Conservation (phyloP, 2,113 vertebrate genomes). For the Clupea harengus region DNA sequence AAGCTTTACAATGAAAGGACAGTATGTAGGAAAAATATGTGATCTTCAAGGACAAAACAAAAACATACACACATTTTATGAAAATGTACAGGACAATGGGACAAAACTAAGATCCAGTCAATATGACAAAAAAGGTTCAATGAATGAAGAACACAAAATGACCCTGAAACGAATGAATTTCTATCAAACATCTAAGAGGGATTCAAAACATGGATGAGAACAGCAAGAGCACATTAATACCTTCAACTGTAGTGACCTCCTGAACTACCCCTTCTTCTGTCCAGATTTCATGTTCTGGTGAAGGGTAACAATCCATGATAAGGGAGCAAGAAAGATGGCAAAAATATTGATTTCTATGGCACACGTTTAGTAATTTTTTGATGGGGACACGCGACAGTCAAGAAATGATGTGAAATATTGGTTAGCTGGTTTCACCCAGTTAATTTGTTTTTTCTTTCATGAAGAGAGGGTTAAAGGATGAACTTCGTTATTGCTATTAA, state of each 20-base stretch:
- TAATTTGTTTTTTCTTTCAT: neutral
- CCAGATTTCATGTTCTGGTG: constrained; percentile 63
- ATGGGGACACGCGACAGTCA: neutral
- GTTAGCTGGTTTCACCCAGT: neutral
- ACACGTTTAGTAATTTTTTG: neutral
- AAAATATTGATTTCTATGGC: neutral
- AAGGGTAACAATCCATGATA: constrained; percentile 46
- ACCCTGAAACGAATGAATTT: too few relatives aligned
- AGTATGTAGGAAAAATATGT: neutral
- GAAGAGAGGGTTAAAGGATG: neutral
- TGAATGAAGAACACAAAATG: neutral
- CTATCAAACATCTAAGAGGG: too few relatives aligned
- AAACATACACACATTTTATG: constrained; percentile 24
- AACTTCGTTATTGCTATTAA: neutral
- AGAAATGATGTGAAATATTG: neutral
- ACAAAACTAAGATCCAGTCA: neutral
- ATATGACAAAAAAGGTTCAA: neutral
- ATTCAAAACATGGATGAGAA: constrained; percentile 5
- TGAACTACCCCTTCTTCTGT: constrained; percentile 60
- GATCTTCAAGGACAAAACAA: neutral
- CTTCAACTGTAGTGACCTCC: constrained; percentile 56
- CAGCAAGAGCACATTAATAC: constrained; percentile 51
- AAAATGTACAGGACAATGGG: constrained; percentile 15
- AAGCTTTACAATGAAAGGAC: neutral
- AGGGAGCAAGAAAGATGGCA: constrained; percentile 40